Conservation (phyloP, 1,140 invertebrate genomes). For the Aethina tumida region DNA sequence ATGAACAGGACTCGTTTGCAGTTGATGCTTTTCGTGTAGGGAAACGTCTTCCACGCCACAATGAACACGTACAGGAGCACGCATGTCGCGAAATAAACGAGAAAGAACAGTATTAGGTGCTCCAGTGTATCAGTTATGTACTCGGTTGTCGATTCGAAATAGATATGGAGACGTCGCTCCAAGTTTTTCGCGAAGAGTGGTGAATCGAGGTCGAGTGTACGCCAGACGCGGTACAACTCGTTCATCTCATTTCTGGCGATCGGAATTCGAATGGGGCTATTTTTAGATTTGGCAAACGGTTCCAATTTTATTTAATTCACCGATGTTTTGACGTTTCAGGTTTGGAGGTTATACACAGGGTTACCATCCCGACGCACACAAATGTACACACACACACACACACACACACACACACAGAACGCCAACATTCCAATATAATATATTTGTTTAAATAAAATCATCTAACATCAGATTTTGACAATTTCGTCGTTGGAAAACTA, state of each 20-base stretch:
- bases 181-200: background rate
- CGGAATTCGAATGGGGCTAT: too few relatives aligned
- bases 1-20: constrained; percentile 64
- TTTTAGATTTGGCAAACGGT: too few relatives aligned
- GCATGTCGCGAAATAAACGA: constrained; percentile 31
- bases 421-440: too few relatives aligned
- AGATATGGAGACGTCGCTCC: background rate
- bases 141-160: constrained; percentile 9
- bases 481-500: too few relatives aligned
- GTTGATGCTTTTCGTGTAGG: constrained; percentile 32
- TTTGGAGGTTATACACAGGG: too few relatives aligned
- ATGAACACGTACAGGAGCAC: constrained; percentile 27
- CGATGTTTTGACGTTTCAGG: too few relatives aligned
- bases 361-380: too few relatives aligned
- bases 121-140: constrained; percentile 33
- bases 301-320: too few relatives aligned
- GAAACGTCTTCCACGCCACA: constrained; percentile 20
- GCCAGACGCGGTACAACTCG: background rate
- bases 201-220: background rate
- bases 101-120: constrained; percentile 28
- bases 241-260: background rate
- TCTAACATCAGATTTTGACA: too few relatives aligned
- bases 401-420: too few relatives aligned
- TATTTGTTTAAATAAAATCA: too few relatives aligned
- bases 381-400: too few relatives aligned